Evolutionary conservation across 2,113 vertebrate species (phyloP).

Genomic region (Brienomyrus brachyistius): DNA sequence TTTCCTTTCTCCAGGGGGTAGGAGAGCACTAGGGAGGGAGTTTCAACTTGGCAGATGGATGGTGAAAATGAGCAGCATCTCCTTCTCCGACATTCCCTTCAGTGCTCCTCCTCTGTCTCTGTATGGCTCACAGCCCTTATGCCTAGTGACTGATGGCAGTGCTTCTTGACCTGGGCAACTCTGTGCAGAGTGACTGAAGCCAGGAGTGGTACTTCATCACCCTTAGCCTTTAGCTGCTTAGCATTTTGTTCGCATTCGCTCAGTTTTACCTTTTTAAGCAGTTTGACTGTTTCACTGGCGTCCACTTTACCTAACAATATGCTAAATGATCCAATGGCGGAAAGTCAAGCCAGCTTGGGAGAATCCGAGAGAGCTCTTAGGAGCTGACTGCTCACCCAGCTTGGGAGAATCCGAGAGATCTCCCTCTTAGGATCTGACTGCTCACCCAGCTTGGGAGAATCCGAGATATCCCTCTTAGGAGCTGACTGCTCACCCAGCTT

Average conservation of each 20-base stretch:
- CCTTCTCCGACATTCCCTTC: neutral
- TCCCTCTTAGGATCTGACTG: too few relatives aligned
- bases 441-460: too few relatives aligned
- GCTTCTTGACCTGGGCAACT: neutral
- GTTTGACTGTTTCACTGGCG: neutral
- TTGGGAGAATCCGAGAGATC: too few relatives aligned
- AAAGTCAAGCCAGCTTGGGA: neutral
- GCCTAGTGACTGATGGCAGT: neutral
- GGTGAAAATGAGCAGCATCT: neutral
- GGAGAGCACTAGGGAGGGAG: neutral
- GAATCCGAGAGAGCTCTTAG: neutral
- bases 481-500: too few relatives aligned
- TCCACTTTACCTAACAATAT: too few relatives aligned
- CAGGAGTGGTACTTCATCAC: neutral
- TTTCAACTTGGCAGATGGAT: conserved; percentile 7
- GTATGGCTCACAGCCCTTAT: neutral
- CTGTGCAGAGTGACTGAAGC: neutral
- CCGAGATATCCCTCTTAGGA: too few relatives aligned
- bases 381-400: too few relatives aligned
- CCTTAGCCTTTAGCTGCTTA: neutral
- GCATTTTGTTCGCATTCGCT: neutral
- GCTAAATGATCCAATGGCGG: too few relatives aligned
- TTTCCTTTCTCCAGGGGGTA: conserved; percentile 6
- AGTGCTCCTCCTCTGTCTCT: conserved; percentile 3
- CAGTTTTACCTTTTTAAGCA: neutral